Percentiles rank a stretch among this genome's conserved stretches.
Evolutionary conservation across 1,140 invertebrate species (phyloP).

Genomic region (Pseudomyrmex pallidus): DNA sequence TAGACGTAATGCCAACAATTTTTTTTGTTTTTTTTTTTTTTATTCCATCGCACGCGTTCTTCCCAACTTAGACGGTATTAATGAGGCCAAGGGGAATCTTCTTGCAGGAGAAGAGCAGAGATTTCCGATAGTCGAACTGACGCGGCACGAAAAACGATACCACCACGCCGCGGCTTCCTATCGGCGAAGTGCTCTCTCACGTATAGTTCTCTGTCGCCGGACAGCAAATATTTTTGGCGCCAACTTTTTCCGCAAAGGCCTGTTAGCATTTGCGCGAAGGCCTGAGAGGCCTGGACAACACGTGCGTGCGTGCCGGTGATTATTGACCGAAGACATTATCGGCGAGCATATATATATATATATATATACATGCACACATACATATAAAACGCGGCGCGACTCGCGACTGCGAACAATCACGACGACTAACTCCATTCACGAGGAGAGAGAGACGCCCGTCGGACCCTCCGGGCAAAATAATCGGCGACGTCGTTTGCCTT

Average conservation of each 20-base stretch:
- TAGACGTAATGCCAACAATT: neutral
- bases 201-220: slow-evolving; percentile 65
- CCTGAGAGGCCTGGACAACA: slow-evolving; percentile 54
- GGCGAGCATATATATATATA: slow-evolving; percentile 37
- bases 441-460: slow-evolving; percentile 15
- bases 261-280: slow-evolving; percentile 73
- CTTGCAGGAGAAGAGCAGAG: slow-evolving; percentile 1
- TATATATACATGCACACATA: too few species aligned
- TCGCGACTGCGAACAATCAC: slow-evolving; percentile 47
- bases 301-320: slow-evolving; percentile 71
- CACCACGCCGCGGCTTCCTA: slow-evolving; percentile 45
- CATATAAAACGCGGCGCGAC: slow-evolving; percentile 57
- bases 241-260: slow-evolving; percentile 76
- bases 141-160: slow-evolving; percentile 35
- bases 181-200: slow-evolving; percentile 62
- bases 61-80: slow-evolving; percentile 21
- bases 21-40: neutral
- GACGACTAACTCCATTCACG: slow-evolving; percentile 57
- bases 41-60: too few species aligned
- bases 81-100: slow-evolving; percentile 29
- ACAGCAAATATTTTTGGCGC: slow-evolving; percentile 81
- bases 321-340: slow-evolving; percentile 80
- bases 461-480: slow-evolving; percentile 42
- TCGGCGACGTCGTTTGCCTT: slow-evolving; percentile 56
- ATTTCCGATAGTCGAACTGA: slow-evolving; percentile 21